Base-by-base conservation (phyloP, 2,888 invertebrate genomes). In the Monoplex corrugatus region DNA sequence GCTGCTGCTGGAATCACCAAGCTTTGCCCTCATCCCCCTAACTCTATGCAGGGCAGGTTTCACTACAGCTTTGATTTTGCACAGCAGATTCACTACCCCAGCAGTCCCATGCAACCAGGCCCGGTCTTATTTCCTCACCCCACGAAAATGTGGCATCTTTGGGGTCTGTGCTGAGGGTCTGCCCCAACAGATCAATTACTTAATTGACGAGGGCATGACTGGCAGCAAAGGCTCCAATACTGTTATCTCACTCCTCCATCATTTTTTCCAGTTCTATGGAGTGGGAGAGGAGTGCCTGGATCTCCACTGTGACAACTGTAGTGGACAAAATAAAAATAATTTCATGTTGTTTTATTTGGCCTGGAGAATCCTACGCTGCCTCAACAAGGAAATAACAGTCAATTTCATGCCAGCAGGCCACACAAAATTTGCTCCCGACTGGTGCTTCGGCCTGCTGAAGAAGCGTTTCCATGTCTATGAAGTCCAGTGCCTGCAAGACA, bases 141-240 rank as follows among this genome's bases (percentile, higher is more conserved):
- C 93, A 6, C 88, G 93, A 75, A 92, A 92, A 85, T 92, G 92
- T 89, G 91, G 91, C n/a, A 78, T 91, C n/a, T 92, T 92, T 92
- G 92, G 92, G 19, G 87, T 92, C 5, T 90, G 89, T 87, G 89
- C 87, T 82, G 92, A 92, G 78, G 91, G 89, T 2, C 3, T 87
- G 6, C 88, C 88, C 1, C 32, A 50, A n/a, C 88, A 89, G 38
- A 78, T 91, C 19, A 90, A 89, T 87, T 93, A 90, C 75, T 89
- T 93, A 23, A 90, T 92, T 78, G 93, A 93, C 88, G 92, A 93
- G 83, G 91, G 90, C 1, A 50, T 89, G 23, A 43, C 38, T n/a
- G 57, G 63, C 75, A 86, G 88, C 32, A 89, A 91, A 83, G 90
- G 91, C 10, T 86, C 87, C 3, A 89, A 86, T 38, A 35, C 35